Evolutionary conservation across 2,113 vertebrate genomes (phyloP).

Genomic region (Ursus arctos): DNA sequence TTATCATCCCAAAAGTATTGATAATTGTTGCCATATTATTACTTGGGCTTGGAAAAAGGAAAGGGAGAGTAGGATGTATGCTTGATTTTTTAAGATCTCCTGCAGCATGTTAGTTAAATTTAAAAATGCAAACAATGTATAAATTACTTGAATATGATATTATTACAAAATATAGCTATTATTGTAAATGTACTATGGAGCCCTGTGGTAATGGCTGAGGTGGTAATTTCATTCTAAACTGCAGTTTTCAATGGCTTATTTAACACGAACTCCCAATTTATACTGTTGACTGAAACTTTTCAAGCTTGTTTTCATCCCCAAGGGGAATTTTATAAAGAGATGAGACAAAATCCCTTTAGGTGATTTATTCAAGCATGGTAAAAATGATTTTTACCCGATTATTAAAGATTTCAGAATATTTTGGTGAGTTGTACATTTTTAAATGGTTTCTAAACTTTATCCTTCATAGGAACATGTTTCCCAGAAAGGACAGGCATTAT

Average conservation of each 20-base stretch:
- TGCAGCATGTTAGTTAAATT: constrained; percentile 25
- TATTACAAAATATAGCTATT: constrained; percentile 70
- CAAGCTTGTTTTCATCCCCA: constrained; percentile 72
- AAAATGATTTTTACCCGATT: constrained; percentile 60
- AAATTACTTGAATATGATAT: constrained; percentile 48
- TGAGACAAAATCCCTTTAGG: constrained; percentile 66
- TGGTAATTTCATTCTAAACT: constrained; percentile 75
- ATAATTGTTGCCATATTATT: constrained; percentile 34
- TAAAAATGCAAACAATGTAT: constrained; percentile 50
- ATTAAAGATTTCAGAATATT: constrained; percentile 47
- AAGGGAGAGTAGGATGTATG: neutral
- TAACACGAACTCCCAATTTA: constrained; percentile 77
- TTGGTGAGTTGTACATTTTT: neutral
- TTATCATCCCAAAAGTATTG: neutral
- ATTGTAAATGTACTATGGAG: constrained; percentile 51
- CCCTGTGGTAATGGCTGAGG: constrained; percentile 60
- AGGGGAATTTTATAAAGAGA: constrained; percentile 67
- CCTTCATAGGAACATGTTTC: neutral
- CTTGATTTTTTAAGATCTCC: constrained; percentile 10
- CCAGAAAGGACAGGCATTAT: neutral
- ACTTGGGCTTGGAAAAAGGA: constrained; percentile 26
- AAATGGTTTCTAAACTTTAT: constrained; percentile 43
- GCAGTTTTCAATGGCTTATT: constrained; percentile 79
- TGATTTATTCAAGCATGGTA: constrained; percentile 60
- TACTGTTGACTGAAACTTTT: constrained; percentile 75